These are phyloP conservation scores for Pseudococcus viburni DNA, from an alignment of 2,888 invertebrate species.

Conservation along the genomic window DNA sequence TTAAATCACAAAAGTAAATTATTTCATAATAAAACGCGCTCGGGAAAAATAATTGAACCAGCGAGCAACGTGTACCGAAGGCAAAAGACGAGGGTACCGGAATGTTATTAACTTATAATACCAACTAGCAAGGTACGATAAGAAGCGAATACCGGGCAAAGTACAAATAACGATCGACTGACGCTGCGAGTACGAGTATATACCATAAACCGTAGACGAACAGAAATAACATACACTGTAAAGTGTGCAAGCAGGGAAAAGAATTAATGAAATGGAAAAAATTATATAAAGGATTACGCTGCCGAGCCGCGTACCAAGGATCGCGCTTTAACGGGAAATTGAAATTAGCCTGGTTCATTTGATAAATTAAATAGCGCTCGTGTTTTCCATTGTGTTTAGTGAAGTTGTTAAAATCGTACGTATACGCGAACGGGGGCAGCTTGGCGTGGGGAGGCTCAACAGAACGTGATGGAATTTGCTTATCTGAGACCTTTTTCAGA, in stretches of 20 bases:
- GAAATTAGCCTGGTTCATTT: not conserved
- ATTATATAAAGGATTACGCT: not conserved
- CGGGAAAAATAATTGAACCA: not conserved
- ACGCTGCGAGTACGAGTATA: too few relatives aligned
- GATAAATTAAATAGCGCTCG: not conserved
- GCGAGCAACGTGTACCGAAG: too few relatives aligned
- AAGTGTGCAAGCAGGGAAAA: not conserved
- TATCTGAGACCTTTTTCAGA: too few relatives aligned
- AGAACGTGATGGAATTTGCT: too few relatives aligned
- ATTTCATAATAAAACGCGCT: not conserved
- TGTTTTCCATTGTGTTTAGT: not conserved
- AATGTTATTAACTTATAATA: too few relatives aligned
- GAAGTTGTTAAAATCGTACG: too few relatives aligned
- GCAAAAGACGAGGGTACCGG: too few relatives aligned
- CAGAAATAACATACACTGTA: not conserved
- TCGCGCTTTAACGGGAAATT: not conserved
- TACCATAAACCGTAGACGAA: not conserved
- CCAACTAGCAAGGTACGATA: too few relatives aligned
- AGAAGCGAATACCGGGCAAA: too few relatives aligned
- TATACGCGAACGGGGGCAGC: too few relatives aligned
- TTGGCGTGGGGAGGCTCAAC: too few relatives aligned
- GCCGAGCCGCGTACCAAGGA: not conserved
- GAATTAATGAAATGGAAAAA: constrained; percentile 8
- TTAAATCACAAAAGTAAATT: constrained; percentile 12
- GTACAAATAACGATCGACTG: too few relatives aligned